These are phyloP conservation scores for Brachyalestes nurse DNA, from an alignment of 2,797 vertebrate species.

Conservation along the genomic window DNA sequence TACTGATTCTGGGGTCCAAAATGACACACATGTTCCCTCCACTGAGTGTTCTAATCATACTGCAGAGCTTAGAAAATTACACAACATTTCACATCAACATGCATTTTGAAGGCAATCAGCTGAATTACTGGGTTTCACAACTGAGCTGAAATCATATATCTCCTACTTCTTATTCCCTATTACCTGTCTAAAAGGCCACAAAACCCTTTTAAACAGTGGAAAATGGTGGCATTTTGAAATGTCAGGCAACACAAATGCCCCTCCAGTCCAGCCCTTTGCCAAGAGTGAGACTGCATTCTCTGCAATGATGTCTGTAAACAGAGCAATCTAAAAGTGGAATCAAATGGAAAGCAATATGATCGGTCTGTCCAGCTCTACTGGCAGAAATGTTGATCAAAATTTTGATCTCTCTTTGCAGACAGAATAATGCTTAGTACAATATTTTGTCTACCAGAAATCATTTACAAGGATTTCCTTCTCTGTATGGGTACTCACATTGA, in stretches of 20 bases:
- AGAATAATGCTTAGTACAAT: background rate
- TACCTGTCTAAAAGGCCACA: background rate
- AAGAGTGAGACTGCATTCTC: background rate
- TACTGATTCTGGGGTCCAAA: background rate
- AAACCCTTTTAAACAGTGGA: background rate
- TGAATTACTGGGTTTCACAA: background rate
- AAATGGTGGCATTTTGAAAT: constrained; percentile 14
- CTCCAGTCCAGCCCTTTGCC: background rate
- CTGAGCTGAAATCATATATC: background rate
- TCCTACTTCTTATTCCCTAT: background rate
- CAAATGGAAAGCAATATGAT: background rate
- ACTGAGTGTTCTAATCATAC: background rate
- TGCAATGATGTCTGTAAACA: constrained; percentile 7
- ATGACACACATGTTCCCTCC: no score
- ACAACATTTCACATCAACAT: background rate
- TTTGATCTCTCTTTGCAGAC: no score
- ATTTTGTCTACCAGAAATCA: background rate
- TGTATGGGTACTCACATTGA: background rate
- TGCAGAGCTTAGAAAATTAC: background rate
- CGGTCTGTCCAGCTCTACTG: background rate
- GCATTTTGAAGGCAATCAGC: background rate
- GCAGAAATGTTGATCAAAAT: background rate
- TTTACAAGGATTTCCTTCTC: background rate
- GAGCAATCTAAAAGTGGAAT: constrained; percentile 3
- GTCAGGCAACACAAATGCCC: background rate